Base-by-base conservation (phyloP, 1,140 invertebrate genomes). In the Drosophila chauvacae region DNA sequence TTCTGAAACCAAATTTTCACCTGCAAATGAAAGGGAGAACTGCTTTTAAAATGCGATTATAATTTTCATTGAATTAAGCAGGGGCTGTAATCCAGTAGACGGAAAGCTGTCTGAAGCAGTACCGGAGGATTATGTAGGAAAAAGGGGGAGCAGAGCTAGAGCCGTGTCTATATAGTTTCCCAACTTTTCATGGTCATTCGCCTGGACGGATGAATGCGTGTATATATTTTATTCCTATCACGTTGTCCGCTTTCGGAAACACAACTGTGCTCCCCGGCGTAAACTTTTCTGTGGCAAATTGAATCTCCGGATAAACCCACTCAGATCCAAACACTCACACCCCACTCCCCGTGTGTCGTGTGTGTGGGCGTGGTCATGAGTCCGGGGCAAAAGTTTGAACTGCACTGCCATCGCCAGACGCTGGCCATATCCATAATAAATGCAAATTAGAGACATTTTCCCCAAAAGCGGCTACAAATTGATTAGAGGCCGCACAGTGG, bases 1-100 rank as follows among this genome's bases (percentile, higher is more conserved):
- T 98, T 98, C 95, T 98, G 97, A 93, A 98, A 98, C 97, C 97
- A 98, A 70, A 98, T 98, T 94, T 98, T 98, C 65, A 98, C 97
- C 97, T 98, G 94, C 16, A 94, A 95, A 83, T 92, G 78, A 90
- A 84, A 79, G 35, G 55, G 59, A 71, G 13, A 45, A 53, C 51
- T 13, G 18, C 37, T 33, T 47, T 37, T 10, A 18, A 42, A 65
- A 50, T 56, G 14, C 2, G 23, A 42, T 37, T 11, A 50, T 30
- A 7, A 23, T 39, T 42, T 44, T 30, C 37, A 68, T 65, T 80
- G 60, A 79, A 73, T 73, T 77, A 56, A 66, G 77, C 55, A 56
- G 4, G 11, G 53, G 9, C 53, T 39, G 35, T 26, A 74, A 57
- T 68, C 69, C 58, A 57, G 5, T 13, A 35, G 84, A 81, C 73